Conservation (phyloP, 2,797 vertebrate species). For the Tapera naevia region DNA sequence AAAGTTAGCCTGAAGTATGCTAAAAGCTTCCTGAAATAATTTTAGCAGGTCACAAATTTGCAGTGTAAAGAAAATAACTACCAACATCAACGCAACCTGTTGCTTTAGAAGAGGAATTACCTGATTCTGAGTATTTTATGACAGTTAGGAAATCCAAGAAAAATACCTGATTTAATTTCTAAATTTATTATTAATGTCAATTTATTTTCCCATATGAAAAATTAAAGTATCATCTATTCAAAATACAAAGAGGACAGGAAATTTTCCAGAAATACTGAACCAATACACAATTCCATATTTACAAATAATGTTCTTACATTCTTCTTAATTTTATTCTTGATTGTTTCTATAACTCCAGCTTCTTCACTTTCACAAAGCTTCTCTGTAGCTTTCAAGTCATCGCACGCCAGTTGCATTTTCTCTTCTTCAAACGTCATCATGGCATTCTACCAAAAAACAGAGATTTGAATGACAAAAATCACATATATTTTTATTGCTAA, state of each 20-base stretch:
- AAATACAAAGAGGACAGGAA: background rate
- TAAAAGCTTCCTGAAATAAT: background rate
- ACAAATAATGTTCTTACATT: conserved; percentile 81
- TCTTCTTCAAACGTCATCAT: conserved; percentile 99
- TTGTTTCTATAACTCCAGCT: conserved; percentile 90
- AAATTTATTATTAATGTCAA: background rate
- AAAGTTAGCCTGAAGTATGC: background rate
- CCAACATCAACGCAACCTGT: background rate
- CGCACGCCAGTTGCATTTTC: conserved; percentile 94
- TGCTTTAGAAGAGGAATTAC: background rate
- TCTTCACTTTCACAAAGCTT: conserved; percentile 91
- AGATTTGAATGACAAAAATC: background rate
- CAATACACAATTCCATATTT: background rate
- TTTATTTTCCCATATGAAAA: background rate
- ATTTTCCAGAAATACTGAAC: background rate
- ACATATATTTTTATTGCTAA: background rate
- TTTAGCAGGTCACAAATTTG: background rate
- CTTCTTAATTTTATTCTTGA: conserved; percentile 95
- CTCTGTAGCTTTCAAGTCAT: conserved; percentile 93
- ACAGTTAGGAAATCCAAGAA: background rate
- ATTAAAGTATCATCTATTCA: background rate
- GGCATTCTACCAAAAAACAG: conserved; percentile 83
- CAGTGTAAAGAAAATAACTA: background rate
- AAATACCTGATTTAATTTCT: background rate
- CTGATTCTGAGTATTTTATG: background rate